These are phyloP conservation scores for Gymnosoma rotundatum DNA, from an alignment of 2,888 invertebrate species.

Conservation along the genomic window DNA sequence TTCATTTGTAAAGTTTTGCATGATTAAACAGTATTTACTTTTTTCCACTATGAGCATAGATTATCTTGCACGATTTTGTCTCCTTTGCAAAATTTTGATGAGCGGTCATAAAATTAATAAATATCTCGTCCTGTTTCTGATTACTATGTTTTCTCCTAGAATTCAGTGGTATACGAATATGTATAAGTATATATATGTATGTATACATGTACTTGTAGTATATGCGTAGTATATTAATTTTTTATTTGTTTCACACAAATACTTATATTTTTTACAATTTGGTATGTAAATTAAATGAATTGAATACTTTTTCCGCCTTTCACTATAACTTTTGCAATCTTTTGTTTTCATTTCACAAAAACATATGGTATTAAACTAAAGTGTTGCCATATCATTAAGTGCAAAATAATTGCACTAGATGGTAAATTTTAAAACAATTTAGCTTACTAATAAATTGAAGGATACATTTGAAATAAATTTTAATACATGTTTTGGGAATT, in stretches of 20 bases:
- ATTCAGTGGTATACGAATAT: too few species aligned
- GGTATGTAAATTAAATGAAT: background rate
- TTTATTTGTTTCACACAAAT: too few species aligned
- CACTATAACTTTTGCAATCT: too few species aligned
- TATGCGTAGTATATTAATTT: background rate
- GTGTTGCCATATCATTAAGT: background rate
- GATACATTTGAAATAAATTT: background rate
- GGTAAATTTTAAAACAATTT: background rate
- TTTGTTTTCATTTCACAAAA: background rate
- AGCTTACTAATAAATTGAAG: background rate
- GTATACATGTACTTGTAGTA: background rate
- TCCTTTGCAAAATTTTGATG: conserved; percentile 74
- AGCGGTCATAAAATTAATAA: conserved; percentile 74
- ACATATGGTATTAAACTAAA: background rate
- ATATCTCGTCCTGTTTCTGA: conserved; percentile 74
- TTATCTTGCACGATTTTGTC: conserved; percentile 73
- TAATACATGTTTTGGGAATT: background rate
- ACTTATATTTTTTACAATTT: background rate
- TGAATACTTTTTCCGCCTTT: background rate
- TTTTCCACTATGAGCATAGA: conserved; percentile 74
- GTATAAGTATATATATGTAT: too few species aligned
- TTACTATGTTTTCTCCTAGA: conserved; percentile 75
- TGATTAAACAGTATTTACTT: conserved; percentile 56
- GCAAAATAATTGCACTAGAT: too few species aligned
- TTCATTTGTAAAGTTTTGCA: background rate